Evolutionary conservation across 2,113 vertebrate genomes (phyloP), one percentile per base, ranked within the genome.

Genomic region (Leuciscus idus): DNA sequence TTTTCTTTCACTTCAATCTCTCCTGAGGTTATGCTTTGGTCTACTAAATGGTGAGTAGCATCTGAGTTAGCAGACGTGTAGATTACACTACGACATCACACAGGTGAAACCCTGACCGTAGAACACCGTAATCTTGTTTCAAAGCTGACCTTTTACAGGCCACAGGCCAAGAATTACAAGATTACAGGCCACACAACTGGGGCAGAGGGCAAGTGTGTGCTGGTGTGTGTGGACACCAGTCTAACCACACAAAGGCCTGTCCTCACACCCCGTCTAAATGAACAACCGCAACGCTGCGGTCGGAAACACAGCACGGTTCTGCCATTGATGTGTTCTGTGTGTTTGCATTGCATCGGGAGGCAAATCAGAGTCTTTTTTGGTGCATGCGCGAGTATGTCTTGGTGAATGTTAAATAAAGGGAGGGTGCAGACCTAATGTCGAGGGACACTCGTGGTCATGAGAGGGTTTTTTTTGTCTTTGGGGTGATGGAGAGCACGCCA

Each of bases 101-200:
- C 78, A 81, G 78, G 75, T 77, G 78, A 81, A 62, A 26, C 78
- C 36, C 57, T 81, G 62, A 66, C 79, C 79, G 3, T 28, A 50
- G 19, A 68, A 70, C 26, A 50, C 43, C 9, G 80, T 70, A 82
- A 70, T 82, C 80, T 52, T 70, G 62, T 82, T 82, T 36, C 46
- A 50, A 52, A 30, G 62, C 33, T 82, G 64, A 70, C 80, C 80
- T 82, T 81, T 70, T 55, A 75, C 75, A 77, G 28, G 75, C 48
- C 75, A 77, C 48, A 77, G 48, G 75, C 75, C 50, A 55, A 77
- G 75, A 55, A 55, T 77, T 30, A 77, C 75, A 70, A 52, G 80
- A 82, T 82, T 52, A 82, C 79, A 81, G n/a, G 79, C 39, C 79
- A 66, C 80, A 70, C 28, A 52, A 70, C 80, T 82, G 80, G 62